Conservation (phyloP, 2,888 invertebrate species). For the Dynastes hyllus region DNA sequence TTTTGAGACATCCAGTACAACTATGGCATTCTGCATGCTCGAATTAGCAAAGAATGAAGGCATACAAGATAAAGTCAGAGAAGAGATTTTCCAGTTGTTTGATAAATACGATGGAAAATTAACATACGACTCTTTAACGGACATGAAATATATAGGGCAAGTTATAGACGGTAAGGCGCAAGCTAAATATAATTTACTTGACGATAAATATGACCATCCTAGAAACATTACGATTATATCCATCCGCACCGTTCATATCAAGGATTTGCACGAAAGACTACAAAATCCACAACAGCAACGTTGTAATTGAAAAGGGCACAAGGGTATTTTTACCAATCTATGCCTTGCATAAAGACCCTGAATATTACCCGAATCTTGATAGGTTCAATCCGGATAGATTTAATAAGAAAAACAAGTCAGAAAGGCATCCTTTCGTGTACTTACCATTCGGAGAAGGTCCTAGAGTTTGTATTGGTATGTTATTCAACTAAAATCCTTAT, state of each 20-base stretch:
- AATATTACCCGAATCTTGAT: conserved; percentile 62
- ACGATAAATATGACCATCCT: neutral
- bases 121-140: conserved; percentile 69
- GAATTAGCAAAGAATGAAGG: conserved; percentile 71
- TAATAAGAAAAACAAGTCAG: conserved; percentile 56
- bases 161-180: conserved; percentile 49
- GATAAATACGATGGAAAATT: conserved; percentile 63
- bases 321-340: conserved; percentile 62
- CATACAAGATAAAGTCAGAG: conserved; percentile 69
- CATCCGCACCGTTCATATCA: conserved; percentile 61
- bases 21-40: conserved; percentile 74
- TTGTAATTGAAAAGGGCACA: conserved; percentile 64
- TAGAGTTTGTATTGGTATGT: conserved; percentile 62
- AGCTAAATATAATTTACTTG: neutral
- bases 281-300: conserved; percentile 62
- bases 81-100: conserved; percentile 65
- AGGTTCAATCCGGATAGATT: conserved; percentile 62
- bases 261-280: conserved; percentile 59
- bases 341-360: conserved; percentile 60
- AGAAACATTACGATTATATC: conserved; percentile 67
- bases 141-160: conserved; percentile 71
- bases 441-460: conserved; percentile 63
- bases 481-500: neutral
- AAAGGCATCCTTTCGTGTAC: conserved; percentile 58
- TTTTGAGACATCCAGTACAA: conserved; percentile 76